These are phyloP conservation scores for Phaonia tiefii DNA, from an alignment of 2,888 invertebrate species.

Conservation along the genomic window DNA sequence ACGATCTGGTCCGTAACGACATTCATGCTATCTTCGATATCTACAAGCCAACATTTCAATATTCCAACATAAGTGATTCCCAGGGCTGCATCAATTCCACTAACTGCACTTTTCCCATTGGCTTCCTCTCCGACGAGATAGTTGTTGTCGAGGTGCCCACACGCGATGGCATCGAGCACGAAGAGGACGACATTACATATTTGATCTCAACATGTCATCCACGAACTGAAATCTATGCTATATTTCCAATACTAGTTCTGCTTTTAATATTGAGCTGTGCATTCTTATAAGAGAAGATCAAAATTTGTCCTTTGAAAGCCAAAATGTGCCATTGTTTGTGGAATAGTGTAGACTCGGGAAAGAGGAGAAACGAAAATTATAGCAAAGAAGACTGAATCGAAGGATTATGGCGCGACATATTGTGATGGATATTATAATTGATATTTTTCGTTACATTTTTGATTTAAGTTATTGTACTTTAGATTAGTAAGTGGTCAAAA, in stretches of 20 bases:
- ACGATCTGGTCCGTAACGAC: constrained; percentile 89
- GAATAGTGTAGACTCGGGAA: neutral
- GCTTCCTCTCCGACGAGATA: constrained; percentile 87
- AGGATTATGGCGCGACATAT: too few species aligned
- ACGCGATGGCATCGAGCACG: constrained; percentile 89
- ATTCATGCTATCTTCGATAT: constrained; percentile 92
- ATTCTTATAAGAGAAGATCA: constrained; percentile 84
- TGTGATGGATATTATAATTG: too few species aligned
- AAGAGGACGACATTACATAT: constrained; percentile 87
- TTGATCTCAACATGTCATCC: constrained; percentile 90
- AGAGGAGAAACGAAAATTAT: too few species aligned
- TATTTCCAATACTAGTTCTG: constrained; percentile 89
- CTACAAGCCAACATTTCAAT: constrained; percentile 91
- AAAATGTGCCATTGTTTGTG: neutral
- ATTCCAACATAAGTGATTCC: constrained; percentile 81
- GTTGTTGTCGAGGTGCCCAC: constrained; percentile 93
- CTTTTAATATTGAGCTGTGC: constrained; percentile 89
- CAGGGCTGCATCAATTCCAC: constrained; percentile 88
- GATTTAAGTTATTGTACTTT: too few species aligned
- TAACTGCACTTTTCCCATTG: constrained; percentile 87
- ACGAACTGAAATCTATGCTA: constrained; percentile 88
- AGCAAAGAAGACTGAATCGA: too few species aligned
- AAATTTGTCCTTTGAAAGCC: neutral
- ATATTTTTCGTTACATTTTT: too few species aligned
- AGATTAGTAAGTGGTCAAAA: too few species aligned